A percentile compares a stretch with the other conserved stretches of the same genome.
These are phyloP conservation scores for Cheilosia scutellata DNA, from an alignment of 2,888 invertebrate genomes.

Conservation along the genomic window DNA sequence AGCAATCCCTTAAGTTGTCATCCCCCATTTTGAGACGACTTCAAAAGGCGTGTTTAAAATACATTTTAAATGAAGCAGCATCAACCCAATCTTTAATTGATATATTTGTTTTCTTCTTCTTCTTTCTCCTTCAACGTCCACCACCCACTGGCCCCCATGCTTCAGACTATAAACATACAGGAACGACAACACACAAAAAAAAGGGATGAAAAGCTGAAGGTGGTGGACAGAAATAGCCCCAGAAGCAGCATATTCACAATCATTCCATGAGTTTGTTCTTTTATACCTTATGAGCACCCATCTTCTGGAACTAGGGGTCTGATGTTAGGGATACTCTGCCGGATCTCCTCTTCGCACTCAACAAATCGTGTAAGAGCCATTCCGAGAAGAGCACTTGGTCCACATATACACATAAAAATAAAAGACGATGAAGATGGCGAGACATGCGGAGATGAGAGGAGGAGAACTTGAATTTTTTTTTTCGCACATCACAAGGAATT, in stretches of 20 bases:
- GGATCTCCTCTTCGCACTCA: slow-evolving; percentile 72
- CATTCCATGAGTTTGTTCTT: slow-evolving; percentile 66
- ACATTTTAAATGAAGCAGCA: slow-evolving; percentile 54
- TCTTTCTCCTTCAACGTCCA: neutral
- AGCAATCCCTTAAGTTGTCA: slow-evolving; percentile 10
- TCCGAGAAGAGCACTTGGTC: slow-evolving; percentile 73
- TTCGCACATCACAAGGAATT: slow-evolving; percentile 62
- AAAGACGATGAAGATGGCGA: slow-evolving; percentile 47
- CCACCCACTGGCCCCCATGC: slow-evolving; percentile 35
- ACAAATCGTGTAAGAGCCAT: slow-evolving; percentile 74
- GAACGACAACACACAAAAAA: slow-evolving; percentile 15
- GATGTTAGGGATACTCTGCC: slow-evolving; percentile 44
- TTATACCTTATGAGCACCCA: slow-evolving; percentile 59
- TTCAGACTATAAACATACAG: slow-evolving; percentile 49
- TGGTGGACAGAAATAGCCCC: slow-evolving; percentile 73
- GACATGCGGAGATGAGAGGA: slow-evolving; percentile 46
- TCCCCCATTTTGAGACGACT: slow-evolving; percentile 1
- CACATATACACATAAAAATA: slow-evolving; percentile 58
- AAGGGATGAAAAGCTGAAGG: slow-evolving; percentile 56
- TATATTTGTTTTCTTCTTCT: slow-evolving; percentile 15
- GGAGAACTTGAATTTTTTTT: slow-evolving; percentile 65
- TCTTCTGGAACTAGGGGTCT: slow-evolving; percentile 45
- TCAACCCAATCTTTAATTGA: slow-evolving; percentile 71
- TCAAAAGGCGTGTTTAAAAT: slow-evolving; percentile 66
- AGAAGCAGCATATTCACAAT: slow-evolving; percentile 48